Evolutionary conservation across 64 coral and sea anemone species (phyloP), one percentile per base, ranked within the genome.

Genomic region (Hydrozoanthus tunicans): DNA sequence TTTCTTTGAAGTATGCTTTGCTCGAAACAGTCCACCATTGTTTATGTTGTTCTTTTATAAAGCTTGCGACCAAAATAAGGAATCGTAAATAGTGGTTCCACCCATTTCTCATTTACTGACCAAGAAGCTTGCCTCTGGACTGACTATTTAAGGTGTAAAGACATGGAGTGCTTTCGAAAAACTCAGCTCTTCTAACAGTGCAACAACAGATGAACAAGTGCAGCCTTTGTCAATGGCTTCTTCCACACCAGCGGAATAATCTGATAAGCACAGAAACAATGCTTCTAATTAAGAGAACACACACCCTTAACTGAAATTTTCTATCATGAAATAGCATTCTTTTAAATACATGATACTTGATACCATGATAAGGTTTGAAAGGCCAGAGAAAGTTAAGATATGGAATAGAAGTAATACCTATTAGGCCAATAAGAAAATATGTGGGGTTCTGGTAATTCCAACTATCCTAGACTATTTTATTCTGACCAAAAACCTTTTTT

Each of bases 1-100:
- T 78, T 78, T 78, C 53, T 78, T 56, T 56, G 53, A 77, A 24
- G 75, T 77, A 5, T 77, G 75, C 75, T 77, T 77, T 77, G 75
- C 75, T 77, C 12, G 32, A 5, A 11, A 15, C 68, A 71, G 68
- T 5, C 26, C 6, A 15, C 13, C 64, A 68, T 68, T 68, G 64
- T 68, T 68, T 68, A 68, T 68, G 4, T 68, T 9, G 8, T 17
- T 78, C 56, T 78, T 78, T 17, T 58, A 78, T 78, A 78, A 78
- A 78, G 14, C 76, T 78, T 77, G 75, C 9, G 13, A 77, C 10
- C 75, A 77, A 77, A 53, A 77, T 77, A 77, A 77, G 9, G 43
- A 77, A 58, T 57, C 13, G 6, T 57, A 78, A 78, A 17, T 78
- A 43, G 13, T 68, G 64, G 64, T 68, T 68, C 64, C 64, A 68